Evolutionary conservation across 2,888 invertebrate species (phyloP).

Genomic region (Hyposoter didymator): DNA sequence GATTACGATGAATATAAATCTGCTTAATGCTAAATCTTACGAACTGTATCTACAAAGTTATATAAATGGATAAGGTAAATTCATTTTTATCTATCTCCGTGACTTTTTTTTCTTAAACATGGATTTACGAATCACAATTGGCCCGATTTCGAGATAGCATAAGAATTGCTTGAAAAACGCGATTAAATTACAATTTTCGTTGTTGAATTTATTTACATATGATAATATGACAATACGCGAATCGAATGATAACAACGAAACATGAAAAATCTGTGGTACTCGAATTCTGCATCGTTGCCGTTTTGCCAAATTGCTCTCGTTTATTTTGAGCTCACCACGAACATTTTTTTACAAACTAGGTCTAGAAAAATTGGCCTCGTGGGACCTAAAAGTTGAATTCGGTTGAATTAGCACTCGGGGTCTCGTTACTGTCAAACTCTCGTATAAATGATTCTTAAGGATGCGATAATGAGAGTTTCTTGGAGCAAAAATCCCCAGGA

Average conservation of each 20-base stretch:
- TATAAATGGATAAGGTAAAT: slow-evolving; percentile 67
- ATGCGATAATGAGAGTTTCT: too few relatives aligned
- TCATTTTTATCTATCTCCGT: slow-evolving; percentile 32
- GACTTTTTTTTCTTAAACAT: slow-evolving; percentile 44
- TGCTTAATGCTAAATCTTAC: slow-evolving; percentile 72
- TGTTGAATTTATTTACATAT: slow-evolving; percentile 64
- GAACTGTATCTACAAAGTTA: slow-evolving; percentile 79
- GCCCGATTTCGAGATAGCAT: slow-evolving; percentile 25
- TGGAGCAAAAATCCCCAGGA: too few relatives aligned
- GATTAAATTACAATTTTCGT: slow-evolving; percentile 54
- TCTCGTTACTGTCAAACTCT: too few relatives aligned
- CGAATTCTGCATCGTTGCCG: background rate
- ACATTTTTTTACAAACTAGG: background rate
- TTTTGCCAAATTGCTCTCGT: background rate
- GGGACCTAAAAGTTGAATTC: background rate
- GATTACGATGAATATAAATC: slow-evolving; percentile 64
- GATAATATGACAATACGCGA: slow-evolving; percentile 27
- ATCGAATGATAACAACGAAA: slow-evolving; percentile 24
- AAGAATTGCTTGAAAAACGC: slow-evolving; percentile 26
- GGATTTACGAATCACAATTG: slow-evolving; percentile 36
- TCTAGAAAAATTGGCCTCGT: background rate
- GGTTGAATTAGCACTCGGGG: too few relatives aligned
- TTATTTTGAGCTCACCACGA: background rate
- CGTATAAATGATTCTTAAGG: too few relatives aligned
- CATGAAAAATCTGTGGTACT: slow-evolving; percentile 41